Evolutionary conservation across 2,888 invertebrate species (phyloP).

Genomic region (Fabriciana adippe): DNA sequence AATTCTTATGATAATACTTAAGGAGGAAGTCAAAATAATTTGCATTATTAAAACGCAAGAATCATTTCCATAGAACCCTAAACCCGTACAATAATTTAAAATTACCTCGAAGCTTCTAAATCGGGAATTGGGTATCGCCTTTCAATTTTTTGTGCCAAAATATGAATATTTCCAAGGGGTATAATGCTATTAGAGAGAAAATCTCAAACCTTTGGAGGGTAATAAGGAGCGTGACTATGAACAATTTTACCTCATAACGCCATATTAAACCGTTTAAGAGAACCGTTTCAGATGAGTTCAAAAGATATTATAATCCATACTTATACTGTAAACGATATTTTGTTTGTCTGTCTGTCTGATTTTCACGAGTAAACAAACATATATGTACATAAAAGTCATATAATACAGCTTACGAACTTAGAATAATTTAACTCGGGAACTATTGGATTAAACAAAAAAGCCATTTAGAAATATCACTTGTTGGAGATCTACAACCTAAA

Average conservation of each 20-base stretch:
- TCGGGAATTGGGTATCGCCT: slow-evolving; percentile 32
- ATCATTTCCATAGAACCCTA: slow-evolving; percentile 6
- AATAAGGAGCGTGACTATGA: slow-evolving; percentile 77
- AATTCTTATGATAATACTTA: neutral
- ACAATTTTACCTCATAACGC: slow-evolving; percentile 69
- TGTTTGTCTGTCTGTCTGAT: no score
- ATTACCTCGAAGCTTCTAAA: slow-evolving; percentile 18
- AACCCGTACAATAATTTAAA: slow-evolving; percentile 20
- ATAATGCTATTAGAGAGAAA: slow-evolving; percentile 77
- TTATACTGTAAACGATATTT: no score
- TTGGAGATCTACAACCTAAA: no score
- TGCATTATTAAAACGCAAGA: neutral
- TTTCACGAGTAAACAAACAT: no score
- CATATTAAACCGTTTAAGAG: slow-evolving; percentile 60
- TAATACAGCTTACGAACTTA: no score
- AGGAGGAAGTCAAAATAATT: no score
- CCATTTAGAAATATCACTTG: no score
- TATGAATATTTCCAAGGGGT: slow-evolving; percentile 66
- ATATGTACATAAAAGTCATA: no score
- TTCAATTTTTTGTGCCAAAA: slow-evolving; percentile 47
- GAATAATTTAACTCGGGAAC: no score
- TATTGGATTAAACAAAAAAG: no score
- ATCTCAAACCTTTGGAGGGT: slow-evolving; percentile 64
- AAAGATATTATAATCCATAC: slow-evolving; percentile 7
- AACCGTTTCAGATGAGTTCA: slow-evolving; percentile 44